These are phyloP conservation scores for Brachyalestes nurse DNA, from an alignment of 2,797 vertebrate genomes.

Conservation along the genomic window DNA sequence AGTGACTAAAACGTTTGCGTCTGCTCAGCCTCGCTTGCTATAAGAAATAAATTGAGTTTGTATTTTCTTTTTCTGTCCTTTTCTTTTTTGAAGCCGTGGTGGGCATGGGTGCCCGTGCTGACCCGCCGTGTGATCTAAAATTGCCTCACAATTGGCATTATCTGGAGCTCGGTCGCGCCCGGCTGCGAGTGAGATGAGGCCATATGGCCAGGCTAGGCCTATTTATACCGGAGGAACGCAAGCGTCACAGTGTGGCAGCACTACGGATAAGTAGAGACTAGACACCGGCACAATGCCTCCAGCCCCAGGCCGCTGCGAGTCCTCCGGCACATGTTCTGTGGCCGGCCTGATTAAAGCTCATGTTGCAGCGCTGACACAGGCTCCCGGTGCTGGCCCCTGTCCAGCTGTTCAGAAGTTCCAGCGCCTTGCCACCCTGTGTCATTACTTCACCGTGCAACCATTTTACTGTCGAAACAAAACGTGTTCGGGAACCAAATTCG, in stretches of 20 bases:
- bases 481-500: slow-evolving; percentile 77
- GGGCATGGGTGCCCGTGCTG: not conserved
- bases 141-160: slow-evolving; percentile 38
- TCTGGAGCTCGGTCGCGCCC: slow-evolving; percentile 27
- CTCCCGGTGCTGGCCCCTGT: slow-evolving; percentile 71
- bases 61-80: not conserved
- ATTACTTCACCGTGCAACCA: slow-evolving; percentile 74
- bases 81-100: not conserved
- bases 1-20: slow-evolving; percentile 29
- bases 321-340: slow-evolving; percentile 80
- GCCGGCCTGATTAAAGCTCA: slow-evolving; percentile 82
- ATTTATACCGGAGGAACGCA: slow-evolving; percentile 74
- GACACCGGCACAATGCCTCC: slow-evolving; percentile 77
- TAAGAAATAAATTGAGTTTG: not conserved
- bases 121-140: slow-evolving; percentile 8
- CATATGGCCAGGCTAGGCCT: slow-evolving; percentile 68
- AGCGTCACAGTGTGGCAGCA: slow-evolving; percentile 70
- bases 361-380: slow-evolving; percentile 79
- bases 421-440: slow-evolving; percentile 70
- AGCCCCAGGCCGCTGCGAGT: slow-evolving; percentile 77
- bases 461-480: slow-evolving; percentile 74
- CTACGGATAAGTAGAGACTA: slow-evolving; percentile 78
- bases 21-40: too few relatives aligned
- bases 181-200: slow-evolving; percentile 56
- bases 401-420: slow-evolving; percentile 78